Evolutionary conservation across 2,797 vertebrate genomes (phyloP).

Genomic region (Mormyrus hasselquistii): DNA sequence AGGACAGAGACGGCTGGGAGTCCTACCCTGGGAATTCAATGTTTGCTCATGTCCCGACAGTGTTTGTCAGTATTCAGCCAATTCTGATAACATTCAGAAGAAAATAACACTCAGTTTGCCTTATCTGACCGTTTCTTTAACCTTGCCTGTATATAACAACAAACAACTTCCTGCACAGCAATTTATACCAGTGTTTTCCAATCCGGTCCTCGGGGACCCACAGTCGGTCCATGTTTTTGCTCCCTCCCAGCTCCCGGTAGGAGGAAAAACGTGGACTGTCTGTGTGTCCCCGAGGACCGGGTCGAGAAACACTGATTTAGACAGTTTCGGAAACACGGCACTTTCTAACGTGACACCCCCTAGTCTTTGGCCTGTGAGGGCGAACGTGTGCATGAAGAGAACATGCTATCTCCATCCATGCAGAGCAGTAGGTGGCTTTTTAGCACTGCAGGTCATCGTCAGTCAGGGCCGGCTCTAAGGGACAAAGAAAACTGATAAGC

Average conservation of each 20-base stretch:
- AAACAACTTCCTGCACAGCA: constrained; percentile 30
- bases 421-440: not conserved
- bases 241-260: not conserved
- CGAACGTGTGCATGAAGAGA: not conserved
- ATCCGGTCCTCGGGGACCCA: not conserved
- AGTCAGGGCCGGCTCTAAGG: not conserved
- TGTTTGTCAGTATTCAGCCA: constrained; percentile 52
- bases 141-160: not conserved
- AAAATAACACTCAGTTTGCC: constrained; percentile 27
- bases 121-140: constrained; percentile 29
- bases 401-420: not conserved
- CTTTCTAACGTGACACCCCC: not conserved
- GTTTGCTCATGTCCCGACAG: constrained; percentile 62
- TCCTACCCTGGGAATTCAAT: constrained; percentile 47
- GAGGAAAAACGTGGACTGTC: not conserved
- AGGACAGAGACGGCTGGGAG: constrained; percentile 49
- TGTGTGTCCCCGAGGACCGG: not conserved
- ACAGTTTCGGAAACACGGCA: not conserved
- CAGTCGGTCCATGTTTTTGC: not conserved
- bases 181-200: constrained; percentile 33
- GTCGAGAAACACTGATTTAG: not conserved
- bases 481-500: not conserved
- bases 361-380: not conserved
- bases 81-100: constrained; percentile 24
- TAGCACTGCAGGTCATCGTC: not conserved